Evolutionary conservation across 2,113 vertebrate genomes (phyloP).

Genomic region (Xenus cinereus): DNA sequence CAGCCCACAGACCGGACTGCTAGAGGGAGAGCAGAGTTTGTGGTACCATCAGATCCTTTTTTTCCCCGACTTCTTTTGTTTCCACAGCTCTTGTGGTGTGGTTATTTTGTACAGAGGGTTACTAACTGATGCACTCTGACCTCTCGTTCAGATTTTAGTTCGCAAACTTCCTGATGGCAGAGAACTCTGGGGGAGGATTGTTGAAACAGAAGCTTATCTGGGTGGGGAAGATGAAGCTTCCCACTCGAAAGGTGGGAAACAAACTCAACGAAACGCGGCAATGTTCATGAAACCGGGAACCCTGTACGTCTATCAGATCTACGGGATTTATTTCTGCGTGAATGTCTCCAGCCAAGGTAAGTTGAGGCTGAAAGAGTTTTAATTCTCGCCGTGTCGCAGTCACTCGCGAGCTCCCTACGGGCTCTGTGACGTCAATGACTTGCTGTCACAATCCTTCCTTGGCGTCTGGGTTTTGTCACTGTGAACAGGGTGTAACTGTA

Average conservation of each 20-base stretch:
- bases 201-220: conserved; percentile 95
- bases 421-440: background rate
- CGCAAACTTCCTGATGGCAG: conserved; percentile 81
- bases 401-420: background rate
- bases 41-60: background rate
- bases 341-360: conserved; percentile 95
- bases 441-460: background rate
- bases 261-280: conserved; percentile 85
- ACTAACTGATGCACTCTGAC: conserved; percentile 14
- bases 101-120: background rate
- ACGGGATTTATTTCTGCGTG: conserved; percentile 92
- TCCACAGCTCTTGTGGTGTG: background rate
- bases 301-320: conserved; percentile 93
- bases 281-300: conserved; percentile 98
- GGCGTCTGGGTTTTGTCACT: background rate
- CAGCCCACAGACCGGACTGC: background rate
- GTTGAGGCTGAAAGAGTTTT: background rate
- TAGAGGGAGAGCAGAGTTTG: background rate
- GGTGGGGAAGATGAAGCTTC: conserved; percentile 93
- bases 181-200: conserved; percentile 86
- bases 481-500: background rate
- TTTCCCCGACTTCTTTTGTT: background rate
- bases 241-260: conserved; percentile 90
- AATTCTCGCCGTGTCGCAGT: background rate
- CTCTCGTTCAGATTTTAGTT: conserved; percentile 82